These are phyloP conservation scores for Caenorhabditis panamensis DNA, from an alignment of 2,888 invertebrate species.

Conservation along the genomic window DNA sequence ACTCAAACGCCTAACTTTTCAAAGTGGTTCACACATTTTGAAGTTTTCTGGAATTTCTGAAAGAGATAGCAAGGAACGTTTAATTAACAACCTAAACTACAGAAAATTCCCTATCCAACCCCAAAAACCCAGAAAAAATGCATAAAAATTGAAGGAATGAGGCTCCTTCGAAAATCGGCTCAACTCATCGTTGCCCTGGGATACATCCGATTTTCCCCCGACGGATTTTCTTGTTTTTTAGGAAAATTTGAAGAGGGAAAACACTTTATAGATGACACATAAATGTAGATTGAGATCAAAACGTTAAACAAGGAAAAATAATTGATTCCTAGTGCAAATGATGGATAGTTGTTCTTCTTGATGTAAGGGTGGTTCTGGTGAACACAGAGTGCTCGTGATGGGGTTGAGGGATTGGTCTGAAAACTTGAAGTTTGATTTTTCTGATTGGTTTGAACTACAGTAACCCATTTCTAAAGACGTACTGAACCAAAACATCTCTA, in stretches of 20 bases:
- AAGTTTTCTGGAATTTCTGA: too few species aligned
- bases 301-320: neutral
- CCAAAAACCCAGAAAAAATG: neutral
- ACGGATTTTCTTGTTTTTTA: constrained; percentile 18
- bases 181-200: constrained; percentile 32
- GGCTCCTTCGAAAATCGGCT: neutral
- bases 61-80: too few species aligned
- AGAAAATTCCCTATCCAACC: constrained; percentile 1
- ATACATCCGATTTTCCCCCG: constrained; percentile 26
- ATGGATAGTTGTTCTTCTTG: constrained; percentile 10
- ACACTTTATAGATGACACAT: too few species aligned
- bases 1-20: too few species aligned
- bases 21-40: too few species aligned
- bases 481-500: too few species aligned
- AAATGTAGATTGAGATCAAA: neutral
- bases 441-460: too few species aligned
- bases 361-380: constrained; percentile 33
- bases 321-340: constrained; percentile 12
- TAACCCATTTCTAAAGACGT: too few species aligned
- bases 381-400: constrained; percentile 37
- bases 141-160: neutral
- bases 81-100: neutral
- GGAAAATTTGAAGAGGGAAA: neutral
- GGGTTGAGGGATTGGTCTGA: constrained; percentile 23
- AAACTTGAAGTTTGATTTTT: too few species aligned